Percentiles rank a stretch among this genome's conserved stretches.
These are phyloP conservation scores for Mobula birostris DNA, from an alignment of 2,113 vertebrate genomes.

Conservation along the genomic window DNA sequence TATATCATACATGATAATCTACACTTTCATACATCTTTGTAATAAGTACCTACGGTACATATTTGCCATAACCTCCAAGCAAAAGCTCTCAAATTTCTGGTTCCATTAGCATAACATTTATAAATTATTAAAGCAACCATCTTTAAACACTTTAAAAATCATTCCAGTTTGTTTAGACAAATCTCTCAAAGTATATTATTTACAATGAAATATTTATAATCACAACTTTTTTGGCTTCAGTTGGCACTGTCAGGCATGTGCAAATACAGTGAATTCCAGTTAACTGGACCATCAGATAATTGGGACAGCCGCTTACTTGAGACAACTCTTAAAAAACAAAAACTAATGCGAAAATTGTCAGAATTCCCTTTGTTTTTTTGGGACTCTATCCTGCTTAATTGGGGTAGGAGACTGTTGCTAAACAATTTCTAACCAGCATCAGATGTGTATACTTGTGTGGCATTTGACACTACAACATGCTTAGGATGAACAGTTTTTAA, in stretches of 20 bases:
- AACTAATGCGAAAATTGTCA: too few species aligned
- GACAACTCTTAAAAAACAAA: too few species aligned
- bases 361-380: too few species aligned
- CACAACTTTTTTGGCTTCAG: conserved; percentile 11
- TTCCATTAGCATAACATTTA: not conserved
- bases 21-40: not conserved
- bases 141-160: conserved; percentile 17
- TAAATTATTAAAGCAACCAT: not conserved
- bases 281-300: too few species aligned
- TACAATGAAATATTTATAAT: conserved; percentile 16
- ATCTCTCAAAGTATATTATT: conserved; percentile 19
- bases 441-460: too few species aligned
- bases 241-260: not conserved
- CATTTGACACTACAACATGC: too few species aligned
- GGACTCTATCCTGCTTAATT: too few species aligned
- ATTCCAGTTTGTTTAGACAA: not conserved
- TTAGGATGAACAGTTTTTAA: too few species aligned
- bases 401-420: too few species aligned
- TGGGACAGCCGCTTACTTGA: too few species aligned
- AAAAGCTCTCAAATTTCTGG: not conserved
- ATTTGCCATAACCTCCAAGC: not conserved
- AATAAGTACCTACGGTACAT: not conserved
- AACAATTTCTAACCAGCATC: too few species aligned
- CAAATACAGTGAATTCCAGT: not conserved
- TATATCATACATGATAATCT: not conserved